Evolutionary conservation across 2,113 vertebrate species (phyloP).

Genomic region (Cyanistes caeruleus): DNA sequence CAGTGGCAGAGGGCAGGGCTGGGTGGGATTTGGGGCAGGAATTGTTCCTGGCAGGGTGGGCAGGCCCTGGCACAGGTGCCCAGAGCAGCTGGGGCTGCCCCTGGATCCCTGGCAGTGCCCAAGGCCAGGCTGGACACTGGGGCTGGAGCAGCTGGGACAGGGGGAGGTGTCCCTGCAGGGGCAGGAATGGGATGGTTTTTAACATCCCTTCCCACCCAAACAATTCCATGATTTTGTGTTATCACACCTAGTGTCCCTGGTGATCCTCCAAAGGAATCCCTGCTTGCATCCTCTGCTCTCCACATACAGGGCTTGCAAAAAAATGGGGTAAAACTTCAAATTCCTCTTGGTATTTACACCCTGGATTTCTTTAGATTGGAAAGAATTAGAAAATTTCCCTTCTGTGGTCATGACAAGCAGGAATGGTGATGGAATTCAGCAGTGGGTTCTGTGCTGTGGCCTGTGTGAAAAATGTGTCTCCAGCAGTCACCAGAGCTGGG

Average conservation of each 20-base stretch:
- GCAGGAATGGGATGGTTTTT: not conserved
- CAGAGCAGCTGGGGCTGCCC: not conserved
- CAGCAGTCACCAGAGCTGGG: not conserved
- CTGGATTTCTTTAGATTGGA: not conserved
- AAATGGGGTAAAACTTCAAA: not conserved
- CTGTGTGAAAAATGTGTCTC: not conserved
- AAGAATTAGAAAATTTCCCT: not conserved
- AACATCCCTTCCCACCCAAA: rapidly evolving
- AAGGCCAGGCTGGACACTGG: not conserved
- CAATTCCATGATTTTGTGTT: not conserved
- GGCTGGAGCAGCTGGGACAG: not conserved
- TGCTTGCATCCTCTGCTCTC: not conserved
- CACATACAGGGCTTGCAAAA: not conserved
- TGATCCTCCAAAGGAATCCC: not conserved
- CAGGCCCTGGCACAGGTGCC: no score
- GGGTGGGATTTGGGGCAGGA: not conserved
- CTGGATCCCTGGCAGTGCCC: not conserved
- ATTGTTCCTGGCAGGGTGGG: not conserved
- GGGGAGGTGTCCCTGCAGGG: not conserved
- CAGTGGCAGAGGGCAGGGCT: rapidly evolving
- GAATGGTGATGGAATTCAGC: not conserved
- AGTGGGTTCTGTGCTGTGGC: rapidly evolving
- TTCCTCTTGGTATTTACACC: not conserved
- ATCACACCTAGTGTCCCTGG: not conserved
- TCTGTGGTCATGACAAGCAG: not conserved